Evolutionary conservation across 2,797 vertebrate genomes (phyloP).

Genomic region (Cirrhinus mrigala): DNA sequence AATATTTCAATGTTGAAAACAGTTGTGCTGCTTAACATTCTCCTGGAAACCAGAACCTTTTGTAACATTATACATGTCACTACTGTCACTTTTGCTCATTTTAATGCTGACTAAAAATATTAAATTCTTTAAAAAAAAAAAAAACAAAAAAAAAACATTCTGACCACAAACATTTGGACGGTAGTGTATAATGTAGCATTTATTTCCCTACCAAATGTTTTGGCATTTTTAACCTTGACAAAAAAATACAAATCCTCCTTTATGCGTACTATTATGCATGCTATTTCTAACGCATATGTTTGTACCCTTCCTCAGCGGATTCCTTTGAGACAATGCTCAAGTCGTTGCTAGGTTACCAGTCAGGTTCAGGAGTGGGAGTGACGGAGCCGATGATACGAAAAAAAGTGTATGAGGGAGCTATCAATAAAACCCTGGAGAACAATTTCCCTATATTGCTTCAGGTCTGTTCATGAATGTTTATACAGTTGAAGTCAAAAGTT

Average conservation of each 20-base stretch:
- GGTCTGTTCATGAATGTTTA: slow-evolving; percentile 71
- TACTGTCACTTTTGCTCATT: not conserved
- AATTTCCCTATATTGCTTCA: slow-evolving; percentile 87
- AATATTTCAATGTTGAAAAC: not conserved
- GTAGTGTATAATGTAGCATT: not conserved
- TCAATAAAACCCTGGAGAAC: slow-evolving; percentile 84
- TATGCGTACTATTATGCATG: not conserved
- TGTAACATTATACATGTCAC: not conserved
- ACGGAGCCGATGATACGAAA: slow-evolving; percentile 84
- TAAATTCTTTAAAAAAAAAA: not conserved
- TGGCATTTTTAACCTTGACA: not conserved
- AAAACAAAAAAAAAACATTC: not conserved
- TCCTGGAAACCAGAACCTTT: not conserved
- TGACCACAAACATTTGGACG: not conserved
- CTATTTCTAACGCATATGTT: not conserved
- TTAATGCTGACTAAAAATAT: too few relatives aligned
- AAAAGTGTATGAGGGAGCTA: slow-evolving; percentile 87
- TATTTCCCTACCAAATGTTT: not conserved
- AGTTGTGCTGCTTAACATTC: not conserved
- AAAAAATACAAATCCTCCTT: not conserved
- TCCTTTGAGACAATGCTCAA: slow-evolving; percentile 98
- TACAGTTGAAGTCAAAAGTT: not conserved
- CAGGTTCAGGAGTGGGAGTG: slow-evolving; percentile 77
- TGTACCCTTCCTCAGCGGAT: slow-evolving; percentile 79
- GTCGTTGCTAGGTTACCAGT: slow-evolving; percentile 91